phyloP scores from a whole-genome alignment of 2,888 invertebrate species.

The Hartigia nigra region DNA sequence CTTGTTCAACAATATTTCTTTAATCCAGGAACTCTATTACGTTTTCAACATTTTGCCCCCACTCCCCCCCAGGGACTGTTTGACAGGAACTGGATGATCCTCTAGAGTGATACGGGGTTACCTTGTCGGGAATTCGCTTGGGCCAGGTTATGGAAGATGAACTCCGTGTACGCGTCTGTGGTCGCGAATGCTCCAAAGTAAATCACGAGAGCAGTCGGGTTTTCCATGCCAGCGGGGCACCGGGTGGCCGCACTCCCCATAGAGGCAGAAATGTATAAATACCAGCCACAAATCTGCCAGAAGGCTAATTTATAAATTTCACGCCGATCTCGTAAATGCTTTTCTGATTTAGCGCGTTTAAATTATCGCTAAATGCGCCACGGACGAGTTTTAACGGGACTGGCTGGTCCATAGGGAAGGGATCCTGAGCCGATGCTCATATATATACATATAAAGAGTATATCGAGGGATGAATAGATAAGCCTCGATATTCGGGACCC shows the following conservation, averaged over 20 bases:
- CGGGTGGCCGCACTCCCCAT: slow-evolving; percentile 29
- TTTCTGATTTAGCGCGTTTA: slow-evolving; percentile 61
- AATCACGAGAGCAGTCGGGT: slow-evolving; percentile 38
- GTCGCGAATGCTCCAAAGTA: slow-evolving; percentile 26
- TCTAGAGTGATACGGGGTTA: not conserved
- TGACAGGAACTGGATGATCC: not conserved
- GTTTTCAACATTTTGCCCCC: not conserved
- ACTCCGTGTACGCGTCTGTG: not conserved
- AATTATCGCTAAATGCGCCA: slow-evolving; percentile 53
- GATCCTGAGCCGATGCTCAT: not conserved
- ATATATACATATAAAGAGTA: not conserved
- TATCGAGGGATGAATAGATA: not conserved
- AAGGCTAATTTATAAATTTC: slow-evolving; percentile 61
- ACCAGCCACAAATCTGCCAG: slow-evolving; percentile 59
- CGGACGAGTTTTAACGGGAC: slow-evolving; percentile 51
- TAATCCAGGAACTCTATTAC: not conserved
- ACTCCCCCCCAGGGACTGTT: not conserved
- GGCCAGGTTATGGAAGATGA: not conserved
- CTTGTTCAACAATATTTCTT: not conserved
- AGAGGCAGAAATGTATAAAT: slow-evolving; percentile 52
- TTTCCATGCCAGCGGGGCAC: slow-evolving; percentile 48
- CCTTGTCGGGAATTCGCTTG: not conserved
- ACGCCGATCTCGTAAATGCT: slow-evolving; percentile 58
- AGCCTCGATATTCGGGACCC: not conserved
- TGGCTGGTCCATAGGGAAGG: not conserved